phyloP scores from a whole-genome alignment of 2,797 vertebrate genomes.

The Allobates femoralis region DNA sequence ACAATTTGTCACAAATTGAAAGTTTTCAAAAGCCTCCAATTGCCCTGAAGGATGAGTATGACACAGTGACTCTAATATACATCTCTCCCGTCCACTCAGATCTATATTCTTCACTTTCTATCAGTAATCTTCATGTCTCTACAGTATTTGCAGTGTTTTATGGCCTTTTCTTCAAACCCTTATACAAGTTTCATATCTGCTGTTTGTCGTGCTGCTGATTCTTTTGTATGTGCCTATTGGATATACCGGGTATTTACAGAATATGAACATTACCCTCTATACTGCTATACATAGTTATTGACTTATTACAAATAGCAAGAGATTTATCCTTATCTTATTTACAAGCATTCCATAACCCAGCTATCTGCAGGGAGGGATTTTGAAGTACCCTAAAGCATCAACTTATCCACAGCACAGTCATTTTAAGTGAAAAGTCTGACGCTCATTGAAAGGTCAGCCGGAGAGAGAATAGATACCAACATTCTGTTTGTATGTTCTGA shows the following conservation, averaged over 20 bases:
- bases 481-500: neutral
- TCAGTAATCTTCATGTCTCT: no score
- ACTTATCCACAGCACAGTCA: slow-evolving; percentile 2
- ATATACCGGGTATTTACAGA: neutral
- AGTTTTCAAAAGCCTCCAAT: no score
- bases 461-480: slow-evolving; percentile 8
- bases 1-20: no score
- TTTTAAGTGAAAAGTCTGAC: neutral
- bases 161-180: no score
- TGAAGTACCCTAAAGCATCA: slow-evolving; percentile 12
- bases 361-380: neutral
- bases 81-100: no score
- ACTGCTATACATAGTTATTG: neutral
- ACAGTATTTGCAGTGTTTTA: no score
- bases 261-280: neutral
- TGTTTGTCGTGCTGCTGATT: no score
- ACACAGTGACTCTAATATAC: no score
- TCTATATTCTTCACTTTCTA: no score
- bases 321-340: neutral
- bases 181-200: no score
- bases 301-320: neutral
- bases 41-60: no score
- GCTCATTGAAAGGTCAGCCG: slow-evolving; percentile 15
- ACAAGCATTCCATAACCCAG: neutral
- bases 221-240: neutral